Conservation (phyloP, 2,113 vertebrate genomes). For the Rhadina sibilatrix region DNA sequence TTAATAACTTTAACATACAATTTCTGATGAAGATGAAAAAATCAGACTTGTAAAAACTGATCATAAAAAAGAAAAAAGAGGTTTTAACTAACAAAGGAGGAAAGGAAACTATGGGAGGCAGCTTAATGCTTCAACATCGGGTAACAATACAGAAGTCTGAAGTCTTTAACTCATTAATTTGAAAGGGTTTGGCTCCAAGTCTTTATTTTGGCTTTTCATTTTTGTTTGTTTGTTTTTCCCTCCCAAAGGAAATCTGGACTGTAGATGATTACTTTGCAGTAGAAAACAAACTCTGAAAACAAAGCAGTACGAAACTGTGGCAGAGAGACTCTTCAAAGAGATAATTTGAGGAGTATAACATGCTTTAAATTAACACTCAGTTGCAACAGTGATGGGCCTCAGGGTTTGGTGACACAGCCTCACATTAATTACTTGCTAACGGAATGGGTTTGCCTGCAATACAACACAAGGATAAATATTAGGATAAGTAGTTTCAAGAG, state of each 20-base stretch:
- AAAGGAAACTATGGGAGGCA: not conserved
- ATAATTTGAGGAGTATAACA: constrained; percentile 27
- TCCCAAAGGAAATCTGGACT: constrained; percentile 51
- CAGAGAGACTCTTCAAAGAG: constrained; percentile 38
- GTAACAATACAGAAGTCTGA: constrained; percentile 30
- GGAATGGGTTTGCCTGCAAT: not conserved
- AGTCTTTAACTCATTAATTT: constrained; percentile 53
- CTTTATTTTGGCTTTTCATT: constrained; percentile 52
- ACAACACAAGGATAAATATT: not conserved
- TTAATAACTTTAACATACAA: constrained; percentile 57
- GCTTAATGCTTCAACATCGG: not conserved
- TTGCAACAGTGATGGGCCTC: constrained; percentile 11
- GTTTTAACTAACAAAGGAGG: not conserved
- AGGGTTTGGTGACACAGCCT: constrained; percentile 29
- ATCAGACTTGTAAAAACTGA: constrained; percentile 15
- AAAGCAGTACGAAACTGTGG: constrained; percentile 36
- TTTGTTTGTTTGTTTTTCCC: constrained; percentile 53
- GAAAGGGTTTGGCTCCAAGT: constrained; percentile 1
- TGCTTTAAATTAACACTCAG: constrained; percentile 45
- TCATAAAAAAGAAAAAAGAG: not conserved
- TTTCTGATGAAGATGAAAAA: constrained; percentile 46
- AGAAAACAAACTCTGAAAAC: no score
- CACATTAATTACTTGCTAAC: constrained; percentile 11
- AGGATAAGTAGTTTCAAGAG: constrained; percentile 24
- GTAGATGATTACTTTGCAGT: constrained; percentile 42